Evolutionary conservation across 2,797 vertebrate species (phyloP).

Genomic region (Neosilurus hyrtlii): DNA sequence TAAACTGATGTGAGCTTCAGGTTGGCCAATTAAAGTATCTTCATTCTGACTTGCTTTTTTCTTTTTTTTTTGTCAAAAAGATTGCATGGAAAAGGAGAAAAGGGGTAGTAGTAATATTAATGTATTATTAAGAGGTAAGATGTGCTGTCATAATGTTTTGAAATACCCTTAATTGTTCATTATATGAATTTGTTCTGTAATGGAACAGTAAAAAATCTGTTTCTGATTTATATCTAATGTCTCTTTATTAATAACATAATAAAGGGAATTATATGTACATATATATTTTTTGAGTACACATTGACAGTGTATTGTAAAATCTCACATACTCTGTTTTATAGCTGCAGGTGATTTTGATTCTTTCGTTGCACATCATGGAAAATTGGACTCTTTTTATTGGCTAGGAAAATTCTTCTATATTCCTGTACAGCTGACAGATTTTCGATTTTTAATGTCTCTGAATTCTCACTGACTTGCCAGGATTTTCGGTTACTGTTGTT

Average conservation of each 20-base stretch:
- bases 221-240: slow-evolving; percentile 13
- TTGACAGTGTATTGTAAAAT: not conserved
- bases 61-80: not conserved
- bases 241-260: slow-evolving; percentile 9
- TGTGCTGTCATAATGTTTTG: not conserved
- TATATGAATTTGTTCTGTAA: slow-evolving; percentile 19
- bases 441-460: not conserved
- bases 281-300: not conserved
- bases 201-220: slow-evolving; percentile 14
- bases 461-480: slow-evolving; percentile 41
- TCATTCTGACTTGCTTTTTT: slow-evolving; percentile 24
- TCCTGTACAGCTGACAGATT: not conserved
- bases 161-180: slow-evolving; percentile 22
- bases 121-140: slow-evolving; percentile 24
- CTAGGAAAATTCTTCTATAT: not conserved
- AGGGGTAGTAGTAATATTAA: not conserved
- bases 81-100: slow-evolving; percentile 31
- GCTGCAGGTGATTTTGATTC: slow-evolving; percentile 19
- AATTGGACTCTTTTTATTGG: not conserved
- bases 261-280: not conserved
- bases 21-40: slow-evolving; percentile 49
- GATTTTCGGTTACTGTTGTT: slow-evolving; percentile 49
- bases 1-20: slow-evolving; percentile 44
- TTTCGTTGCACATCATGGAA: slow-evolving; percentile 9
- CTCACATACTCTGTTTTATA: not conserved